Conservation (phyloP, 2,888 invertebrate species). For the Melieria omissa region DNA sequence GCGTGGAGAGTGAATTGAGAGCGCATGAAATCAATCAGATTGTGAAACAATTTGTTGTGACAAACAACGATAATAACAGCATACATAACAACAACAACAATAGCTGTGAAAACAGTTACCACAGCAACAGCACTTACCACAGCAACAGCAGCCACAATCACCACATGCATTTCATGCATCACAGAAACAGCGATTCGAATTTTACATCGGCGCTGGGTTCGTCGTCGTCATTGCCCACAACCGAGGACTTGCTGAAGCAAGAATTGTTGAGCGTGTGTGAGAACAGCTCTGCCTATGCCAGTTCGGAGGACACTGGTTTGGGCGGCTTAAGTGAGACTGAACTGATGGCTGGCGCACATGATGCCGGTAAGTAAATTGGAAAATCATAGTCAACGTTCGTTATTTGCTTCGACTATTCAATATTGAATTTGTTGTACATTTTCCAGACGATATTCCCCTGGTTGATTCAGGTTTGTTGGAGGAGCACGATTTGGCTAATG, state of each 20-base stretch:
- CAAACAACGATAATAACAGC: constrained; percentile 43
- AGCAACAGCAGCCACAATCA: constrained; percentile 41
- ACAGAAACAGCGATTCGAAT: constrained; percentile 52
- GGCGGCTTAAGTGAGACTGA: constrained; percentile 73
- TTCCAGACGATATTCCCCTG: constrained; percentile 69
- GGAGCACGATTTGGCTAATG: constrained; percentile 81
- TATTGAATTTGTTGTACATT: background rate
- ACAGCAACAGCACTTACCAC: constrained; percentile 33
- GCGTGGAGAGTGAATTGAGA: constrained; percentile 49
- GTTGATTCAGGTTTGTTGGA: constrained; percentile 73
- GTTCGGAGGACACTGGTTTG: constrained; percentile 72
- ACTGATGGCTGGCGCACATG: constrained; percentile 69
- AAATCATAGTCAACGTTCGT: constrained; percentile 7
- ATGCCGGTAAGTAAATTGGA: constrained; percentile 58
- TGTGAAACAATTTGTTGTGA: constrained; percentile 52
- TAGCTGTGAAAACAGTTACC: constrained; percentile 28
- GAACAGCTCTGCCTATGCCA: constrained; percentile 73
- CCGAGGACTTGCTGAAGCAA: constrained; percentile 59
- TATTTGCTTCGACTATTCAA: constrained; percentile 29
- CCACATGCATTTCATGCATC: too few species aligned
- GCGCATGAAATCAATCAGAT: constrained; percentile 58
- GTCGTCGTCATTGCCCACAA: constrained; percentile 48
- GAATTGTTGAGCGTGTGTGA: constrained; percentile 69
- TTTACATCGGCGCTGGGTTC: constrained; percentile 50
- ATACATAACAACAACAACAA: constrained; percentile 40